Evolutionary conservation across 1,140 invertebrate genomes (phyloP).

Genomic region (Trinorchestia longiramus): DNA sequence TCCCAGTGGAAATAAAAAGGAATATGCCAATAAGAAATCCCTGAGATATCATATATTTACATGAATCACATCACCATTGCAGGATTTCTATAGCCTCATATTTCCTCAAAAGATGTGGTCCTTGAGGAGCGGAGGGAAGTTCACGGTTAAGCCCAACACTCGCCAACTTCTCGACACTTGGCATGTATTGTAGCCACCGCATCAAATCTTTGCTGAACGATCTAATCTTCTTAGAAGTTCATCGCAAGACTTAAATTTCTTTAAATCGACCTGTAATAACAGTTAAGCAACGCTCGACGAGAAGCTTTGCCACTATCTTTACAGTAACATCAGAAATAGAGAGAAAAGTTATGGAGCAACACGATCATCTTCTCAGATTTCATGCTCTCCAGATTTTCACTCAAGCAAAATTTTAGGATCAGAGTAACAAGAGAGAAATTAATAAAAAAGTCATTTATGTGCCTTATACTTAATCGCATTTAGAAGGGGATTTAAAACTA

Average conservation of each 20-base stretch:
- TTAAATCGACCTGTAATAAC: background rate
- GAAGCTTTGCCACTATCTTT: background rate
- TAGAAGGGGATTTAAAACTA: background rate
- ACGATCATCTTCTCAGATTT: background rate
- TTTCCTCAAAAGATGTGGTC: background rate
- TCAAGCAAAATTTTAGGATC: background rate
- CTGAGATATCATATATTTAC: too few species aligned
- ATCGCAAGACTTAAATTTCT: background rate
- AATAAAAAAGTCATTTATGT: background rate
- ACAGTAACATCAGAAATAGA: background rate
- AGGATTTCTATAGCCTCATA: background rate
- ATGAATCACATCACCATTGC: too few species aligned
- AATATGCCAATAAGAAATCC: too few species aligned
- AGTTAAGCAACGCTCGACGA: background rate
- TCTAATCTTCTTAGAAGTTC: conserved; percentile 36
- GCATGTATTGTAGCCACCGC: background rate
- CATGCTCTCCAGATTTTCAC: background rate
- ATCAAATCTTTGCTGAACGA: background rate
- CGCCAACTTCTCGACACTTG: background rate
- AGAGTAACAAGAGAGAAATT: background rate
- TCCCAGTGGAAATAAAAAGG: too few species aligned
- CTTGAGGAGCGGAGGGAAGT: background rate
- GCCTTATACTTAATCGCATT: too few species aligned
- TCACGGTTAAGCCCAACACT: background rate
- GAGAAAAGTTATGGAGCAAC: background rate